Evolutionary conservation across 2,113 vertebrate genomes (phyloP), one percentile per base, ranked within the genome.

Genomic region (Sapayoa aenigma): DNA sequence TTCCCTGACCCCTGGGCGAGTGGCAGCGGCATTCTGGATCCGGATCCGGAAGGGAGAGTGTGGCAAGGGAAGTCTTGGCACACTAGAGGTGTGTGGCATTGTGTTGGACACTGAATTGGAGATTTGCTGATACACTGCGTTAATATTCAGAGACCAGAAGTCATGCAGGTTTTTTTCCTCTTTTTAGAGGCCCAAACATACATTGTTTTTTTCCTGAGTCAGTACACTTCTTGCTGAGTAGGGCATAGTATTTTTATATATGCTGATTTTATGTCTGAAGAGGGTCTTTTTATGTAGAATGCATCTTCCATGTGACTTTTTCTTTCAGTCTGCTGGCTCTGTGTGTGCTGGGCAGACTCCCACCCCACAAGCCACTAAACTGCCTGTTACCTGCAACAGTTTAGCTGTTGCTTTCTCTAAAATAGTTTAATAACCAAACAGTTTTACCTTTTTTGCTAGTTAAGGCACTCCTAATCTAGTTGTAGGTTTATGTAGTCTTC

Each of bases 261-360:
- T 71, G 86, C 94, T 96, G 94, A 94, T 93, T 89, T 96, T 86
- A 49, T 87, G 93, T 90, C 94, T 96, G 95, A 91, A 67, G 77
- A 23, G 3, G 0, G 18, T 49, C 63, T 83, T 92, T 94, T 95
- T 69, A 94, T 84, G 85, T 91, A 72, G 95, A 96, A 87, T 75
- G 31, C 52, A 58, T 89, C 60, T 94, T 95, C 91, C 56, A 84
- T 84, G 71, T 68, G 47, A 8, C 37, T 86, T 94, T 96, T 94
- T 47, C 69, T 92, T 87, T 76, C 68, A 71, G 74, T 76, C 58
- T 69, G 27, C 65, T 81, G 89, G n/a, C 82, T 60, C 21, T 35
- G n/a, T 84, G 42, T 75, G 50, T 86, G 47, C 71, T 86, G 81
- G 91, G 72, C 81, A 44, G 56, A 24, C 56, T 92, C 72, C 85